phyloP scores from a whole-genome alignment of 1,140 invertebrate genomes.

The Microvelia longipes region DNA sequence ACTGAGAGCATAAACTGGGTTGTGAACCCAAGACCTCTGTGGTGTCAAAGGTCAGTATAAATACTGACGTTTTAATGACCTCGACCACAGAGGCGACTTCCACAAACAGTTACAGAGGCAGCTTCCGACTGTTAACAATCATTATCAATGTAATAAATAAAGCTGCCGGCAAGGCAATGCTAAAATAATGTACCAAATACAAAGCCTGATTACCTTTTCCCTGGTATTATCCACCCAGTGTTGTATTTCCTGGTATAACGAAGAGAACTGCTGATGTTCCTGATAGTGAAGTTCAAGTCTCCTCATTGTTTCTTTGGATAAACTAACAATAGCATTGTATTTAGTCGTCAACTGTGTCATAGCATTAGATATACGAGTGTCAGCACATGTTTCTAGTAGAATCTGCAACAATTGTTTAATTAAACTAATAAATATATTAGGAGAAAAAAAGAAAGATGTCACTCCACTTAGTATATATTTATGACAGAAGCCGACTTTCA shows the following conservation, averaged over 20 bases:
- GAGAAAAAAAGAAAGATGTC: neutral
- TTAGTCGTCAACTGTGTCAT: constrained; percentile 87
- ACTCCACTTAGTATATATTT: too few species aligned
- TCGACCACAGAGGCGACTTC: too few species aligned
- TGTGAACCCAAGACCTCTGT: too few species aligned
- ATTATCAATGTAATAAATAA: too few species aligned
- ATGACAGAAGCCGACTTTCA: neutral
- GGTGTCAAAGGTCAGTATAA: too few species aligned
- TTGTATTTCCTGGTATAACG: constrained; percentile 75
- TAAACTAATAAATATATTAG: neutral
- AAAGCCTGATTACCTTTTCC: too few species aligned
- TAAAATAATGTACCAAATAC: too few species aligned
- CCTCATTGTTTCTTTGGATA: constrained; percentile 86
- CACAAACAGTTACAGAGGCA: too few species aligned
- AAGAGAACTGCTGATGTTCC: constrained; percentile 78
- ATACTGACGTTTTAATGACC: too few species aligned
- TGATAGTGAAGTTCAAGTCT: constrained; percentile 72
- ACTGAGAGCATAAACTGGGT: too few species aligned
- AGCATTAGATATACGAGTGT: constrained; percentile 82
- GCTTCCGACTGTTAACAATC: too few species aligned
- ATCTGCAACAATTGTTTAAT: constrained; percentile 28
- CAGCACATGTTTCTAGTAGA: constrained; percentile 77
- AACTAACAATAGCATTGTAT: constrained; percentile 77
- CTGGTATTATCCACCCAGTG: constrained; percentile 77
- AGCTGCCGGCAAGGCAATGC: too few species aligned